phyloP scores from a whole-genome alignment of 2,113 vertebrate species.

The Platichthys flesus region DNA sequence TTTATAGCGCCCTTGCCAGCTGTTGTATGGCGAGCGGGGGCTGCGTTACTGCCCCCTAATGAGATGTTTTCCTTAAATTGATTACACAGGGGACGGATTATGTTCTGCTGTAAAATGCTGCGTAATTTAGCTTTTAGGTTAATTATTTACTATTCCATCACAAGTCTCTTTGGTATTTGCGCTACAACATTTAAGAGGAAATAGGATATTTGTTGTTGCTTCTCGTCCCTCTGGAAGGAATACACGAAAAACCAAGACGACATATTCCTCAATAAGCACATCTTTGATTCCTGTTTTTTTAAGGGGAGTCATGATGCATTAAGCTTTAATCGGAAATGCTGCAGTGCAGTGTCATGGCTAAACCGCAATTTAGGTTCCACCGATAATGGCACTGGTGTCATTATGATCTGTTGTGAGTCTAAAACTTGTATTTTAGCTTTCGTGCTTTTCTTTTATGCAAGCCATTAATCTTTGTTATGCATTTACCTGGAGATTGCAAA shows the following conservation, averaged over 20 bases:
- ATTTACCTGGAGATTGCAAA: slow-evolving; percentile 66
- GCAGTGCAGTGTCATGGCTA: slow-evolving; percentile 14
- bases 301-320: slow-evolving; percentile 2
- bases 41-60: slow-evolving; percentile 43
- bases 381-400: slow-evolving; percentile 3
- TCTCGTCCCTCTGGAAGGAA: slow-evolving; percentile 51
- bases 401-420: slow-evolving; percentile 45
- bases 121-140: slow-evolving; percentile 48
- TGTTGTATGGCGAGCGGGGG: slow-evolving; percentile 63
- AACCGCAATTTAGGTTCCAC: background rate
- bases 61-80: slow-evolving; percentile 70
- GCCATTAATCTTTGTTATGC: slow-evolving; percentile 70
- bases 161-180: slow-evolving; percentile 56
- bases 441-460: slow-evolving; percentile 54
- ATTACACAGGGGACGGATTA: slow-evolving; percentile 67
- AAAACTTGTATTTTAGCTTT: slow-evolving; percentile 45
- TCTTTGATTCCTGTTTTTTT: slow-evolving; percentile 18
- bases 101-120: slow-evolving; percentile 23
- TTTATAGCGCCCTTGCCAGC: slow-evolving; percentile 68
- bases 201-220: slow-evolving; percentile 20
- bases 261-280: slow-evolving; percentile 27
- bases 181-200: slow-evolving; percentile 32
- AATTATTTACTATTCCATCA: slow-evolving; percentile 42
- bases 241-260: slow-evolving; percentile 15
- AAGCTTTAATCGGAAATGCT: slow-evolving; percentile 3